Conservation (phyloP, 2,888 invertebrate genomes). For the Hypomecis punctinalis region DNA sequence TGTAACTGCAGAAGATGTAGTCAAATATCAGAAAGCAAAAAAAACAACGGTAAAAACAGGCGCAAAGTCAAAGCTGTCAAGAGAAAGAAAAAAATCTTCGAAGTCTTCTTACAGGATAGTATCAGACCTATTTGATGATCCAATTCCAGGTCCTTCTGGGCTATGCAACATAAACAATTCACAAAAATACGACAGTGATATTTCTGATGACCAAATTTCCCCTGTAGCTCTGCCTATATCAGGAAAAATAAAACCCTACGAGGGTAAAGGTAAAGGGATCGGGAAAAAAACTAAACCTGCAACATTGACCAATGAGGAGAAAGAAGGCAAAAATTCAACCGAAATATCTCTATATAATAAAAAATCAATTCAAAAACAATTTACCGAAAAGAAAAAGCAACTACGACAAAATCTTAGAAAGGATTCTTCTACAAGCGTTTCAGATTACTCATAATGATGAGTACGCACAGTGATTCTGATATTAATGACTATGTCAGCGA, state of each 20-base stretch:
- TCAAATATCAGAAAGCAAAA: no score
- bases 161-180: neutral
- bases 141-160: neutral
- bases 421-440: constrained; percentile 7
- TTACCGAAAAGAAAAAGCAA: constrained; percentile 9
- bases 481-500: constrained; percentile 2
- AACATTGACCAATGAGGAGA: constrained; percentile 8
- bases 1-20: no score
- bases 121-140: neutral
- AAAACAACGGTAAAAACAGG: no score
- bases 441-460: constrained; percentile 5
- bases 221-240: neutral
- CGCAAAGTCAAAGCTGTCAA: no score
- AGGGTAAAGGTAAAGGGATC: constrained; percentile 2
- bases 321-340: constrained; percentile 6
- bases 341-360: neutral
- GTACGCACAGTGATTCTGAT: constrained; percentile 8
- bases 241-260: constrained; percentile 1
- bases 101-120: neutral
- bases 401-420: constrained; percentile 4
- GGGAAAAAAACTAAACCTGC: constrained; percentile 5
- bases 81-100: neutral
- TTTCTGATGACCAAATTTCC: neutral
- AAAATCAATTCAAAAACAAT: constrained; percentile 6
- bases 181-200: neutral